Evolutionary conservation across 2,797 vertebrate species (phyloP).

Genomic region (Menidia menidia): DNA sequence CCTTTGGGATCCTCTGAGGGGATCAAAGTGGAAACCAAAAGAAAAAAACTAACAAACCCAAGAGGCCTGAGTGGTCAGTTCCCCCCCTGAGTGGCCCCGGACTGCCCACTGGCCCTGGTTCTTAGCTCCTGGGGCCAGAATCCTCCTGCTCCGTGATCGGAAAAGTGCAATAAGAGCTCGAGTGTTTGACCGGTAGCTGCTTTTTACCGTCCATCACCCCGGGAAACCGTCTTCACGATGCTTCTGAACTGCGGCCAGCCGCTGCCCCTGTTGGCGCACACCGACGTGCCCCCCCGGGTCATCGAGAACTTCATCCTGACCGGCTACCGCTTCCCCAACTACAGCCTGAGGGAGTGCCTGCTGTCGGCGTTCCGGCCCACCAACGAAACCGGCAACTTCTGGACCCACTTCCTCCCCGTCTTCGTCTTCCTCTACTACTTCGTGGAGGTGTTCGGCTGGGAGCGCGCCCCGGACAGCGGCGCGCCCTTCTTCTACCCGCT

Average conservation of each 20-base stretch:
- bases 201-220: neutral
- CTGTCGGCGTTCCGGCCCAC: conserved; percentile 85
- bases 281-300: conserved; percentile 81
- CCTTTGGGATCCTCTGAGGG: neutral
- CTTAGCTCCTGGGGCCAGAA: conserved; percentile 13
- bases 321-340: conserved; percentile 86
- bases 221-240: conserved; percentile 56
- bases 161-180: conserved; percentile 26
- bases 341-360: conserved; percentile 82
- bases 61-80: neutral
- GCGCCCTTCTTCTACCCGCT: conserved; percentile 82
- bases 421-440: conserved; percentile 83
- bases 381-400: conserved; percentile 88
- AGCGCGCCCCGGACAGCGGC: conserved; percentile 41
- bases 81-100: neutral
- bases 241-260: conserved; percentile 63
- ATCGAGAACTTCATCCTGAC: conserved; percentile 86
- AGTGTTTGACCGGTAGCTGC: neutral
- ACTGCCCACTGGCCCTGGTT: conserved; percentile 2
- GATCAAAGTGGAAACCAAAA: conserved; percentile 32
- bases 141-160: too few species aligned
- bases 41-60: conserved; percentile 2
- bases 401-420: conserved; percentile 87
- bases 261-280: conserved; percentile 78
- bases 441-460: conserved; percentile 79